These are phyloP conservation scores for Styela clava DNA, from an alignment of 23 tunicate species.

Conservation along the genomic window DNA sequence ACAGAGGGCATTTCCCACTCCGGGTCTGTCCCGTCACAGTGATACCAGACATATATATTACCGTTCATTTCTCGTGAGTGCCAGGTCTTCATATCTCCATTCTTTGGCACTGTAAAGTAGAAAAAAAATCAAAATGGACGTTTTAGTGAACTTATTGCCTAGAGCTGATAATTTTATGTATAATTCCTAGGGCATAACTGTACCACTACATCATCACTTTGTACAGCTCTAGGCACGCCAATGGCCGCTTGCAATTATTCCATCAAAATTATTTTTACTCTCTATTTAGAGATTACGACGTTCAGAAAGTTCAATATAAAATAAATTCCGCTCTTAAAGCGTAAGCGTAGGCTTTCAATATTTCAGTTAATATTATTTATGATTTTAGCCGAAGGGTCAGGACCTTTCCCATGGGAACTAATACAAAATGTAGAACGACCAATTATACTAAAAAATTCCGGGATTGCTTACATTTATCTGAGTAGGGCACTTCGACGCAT, in stretches of 20 bases:
- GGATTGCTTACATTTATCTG: conserved; percentile 43
- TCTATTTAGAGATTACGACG: too few species aligned
- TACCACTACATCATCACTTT: not conserved
- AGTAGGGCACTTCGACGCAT: conserved; percentile 72
- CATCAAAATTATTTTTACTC: too few species aligned
- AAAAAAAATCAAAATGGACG: not conserved
- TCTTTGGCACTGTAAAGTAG: conserved; percentile 43
- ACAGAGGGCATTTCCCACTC: conserved; percentile 54
- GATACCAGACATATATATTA: conserved; percentile 75
- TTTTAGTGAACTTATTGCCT: not conserved
- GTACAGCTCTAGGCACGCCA: not conserved
- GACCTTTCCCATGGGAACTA: too few species aligned
- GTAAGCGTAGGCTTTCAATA: too few species aligned
- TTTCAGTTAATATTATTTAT: too few species aligned
- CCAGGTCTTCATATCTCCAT: conserved; percentile 62
- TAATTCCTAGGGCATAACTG: not conserved
- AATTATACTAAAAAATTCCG: too few species aligned
- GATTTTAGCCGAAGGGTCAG: too few species aligned
- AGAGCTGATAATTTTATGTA: not conserved
- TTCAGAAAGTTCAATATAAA: too few species aligned
- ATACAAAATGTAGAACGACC: too few species aligned
- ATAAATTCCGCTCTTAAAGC: too few species aligned
- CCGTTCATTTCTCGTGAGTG: conserved; percentile 65
- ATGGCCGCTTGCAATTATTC: too few species aligned
- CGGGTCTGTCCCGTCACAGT: conserved; percentile 65